Base-by-base conservation (phyloP, 2,888 invertebrate species). In the Capitulum mitella region DNA sequence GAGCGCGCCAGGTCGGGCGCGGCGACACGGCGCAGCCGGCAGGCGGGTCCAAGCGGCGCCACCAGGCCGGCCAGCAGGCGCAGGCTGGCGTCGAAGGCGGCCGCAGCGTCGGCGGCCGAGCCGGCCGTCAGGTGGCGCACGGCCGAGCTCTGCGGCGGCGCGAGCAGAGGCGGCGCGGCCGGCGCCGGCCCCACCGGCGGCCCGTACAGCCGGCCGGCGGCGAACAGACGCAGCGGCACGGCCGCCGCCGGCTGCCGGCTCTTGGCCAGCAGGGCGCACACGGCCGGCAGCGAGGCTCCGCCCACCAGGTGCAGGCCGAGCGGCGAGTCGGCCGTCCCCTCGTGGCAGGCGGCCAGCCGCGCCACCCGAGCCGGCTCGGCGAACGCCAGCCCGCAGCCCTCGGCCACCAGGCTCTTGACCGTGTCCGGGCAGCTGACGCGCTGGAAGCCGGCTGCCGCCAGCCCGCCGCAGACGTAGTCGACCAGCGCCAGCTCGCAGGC, bases 361-460 rank as follows among this genome's bases (percentile, higher is more conserved):
- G 76, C 46, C 46, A 46, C 76, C 46, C 5, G 29, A 14, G 1
- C 40, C 16, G 46, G 76, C 32, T 76, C 76, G 76, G 29, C 46
- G 76, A 46, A 46, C 1, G 14, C 32, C 16, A 43, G 46, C 3
- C 46, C 43, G 76, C 76, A 76, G 43, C 46, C 76, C 19, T 76
- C 76, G 5, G 32, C 76, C 76, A 76, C 76, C n/a, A 48, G 46
- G 16, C 46, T 48, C 16, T 48, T 76, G 16, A 76, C 76, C 29
- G 76, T 76, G 46, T 76, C 76, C 29, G 76, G 46, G 34, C 76
- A 76, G 76, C 76, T 76, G 76, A 76, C 46, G 22, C 76, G 76
- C 26, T 16, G 22, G 70, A 40, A 70, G 22, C 70, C 70, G 19
- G 76, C 76, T 6, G 46, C 76, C 16, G 46, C 43, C 46, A 48